phyloP scores from a whole-genome alignment of 2,113 vertebrate species.

The Ailuropoda melanoleuca region DNA sequence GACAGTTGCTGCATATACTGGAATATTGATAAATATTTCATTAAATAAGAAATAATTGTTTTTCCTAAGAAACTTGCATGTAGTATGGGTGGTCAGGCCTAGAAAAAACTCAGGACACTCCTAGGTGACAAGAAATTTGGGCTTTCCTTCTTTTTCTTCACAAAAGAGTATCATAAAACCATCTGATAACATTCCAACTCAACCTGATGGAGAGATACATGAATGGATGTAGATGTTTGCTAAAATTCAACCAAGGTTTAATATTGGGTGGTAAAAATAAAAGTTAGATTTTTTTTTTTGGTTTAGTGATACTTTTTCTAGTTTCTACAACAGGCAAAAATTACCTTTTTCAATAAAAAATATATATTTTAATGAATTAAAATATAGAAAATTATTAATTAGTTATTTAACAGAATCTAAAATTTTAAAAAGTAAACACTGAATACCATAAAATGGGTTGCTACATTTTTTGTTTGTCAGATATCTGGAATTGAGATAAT shows the following conservation, averaged over 20 bases:
- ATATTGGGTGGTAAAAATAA: neutral
- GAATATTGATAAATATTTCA: neutral
- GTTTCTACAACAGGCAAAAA: neutral
- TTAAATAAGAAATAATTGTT: neutral
- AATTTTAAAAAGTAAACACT: neutral
- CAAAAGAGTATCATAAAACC: neutral
- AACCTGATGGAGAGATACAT: neutral
- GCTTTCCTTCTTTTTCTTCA: neutral
- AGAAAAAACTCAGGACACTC: neutral
- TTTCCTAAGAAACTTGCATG: neutral
- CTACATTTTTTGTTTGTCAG: neutral
- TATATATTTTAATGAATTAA: neutral
- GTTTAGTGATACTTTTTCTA: neutral
- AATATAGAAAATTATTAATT: neutral
- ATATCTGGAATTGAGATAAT: neutral
- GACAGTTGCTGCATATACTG: neutral
- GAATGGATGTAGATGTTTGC: neutral
- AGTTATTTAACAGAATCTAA: neutral
- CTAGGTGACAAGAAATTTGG: neutral
- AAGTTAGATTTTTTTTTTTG: neutral
- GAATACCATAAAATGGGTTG: neutral
- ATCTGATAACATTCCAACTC: neutral
- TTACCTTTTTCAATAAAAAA: neutral
- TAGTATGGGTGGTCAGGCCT: neutral
- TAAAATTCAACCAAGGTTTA: neutral